These are phyloP conservation scores for Ormyrus labotus DNA, from an alignment of 2,888 invertebrate species.

Conservation along the genomic window DNA sequence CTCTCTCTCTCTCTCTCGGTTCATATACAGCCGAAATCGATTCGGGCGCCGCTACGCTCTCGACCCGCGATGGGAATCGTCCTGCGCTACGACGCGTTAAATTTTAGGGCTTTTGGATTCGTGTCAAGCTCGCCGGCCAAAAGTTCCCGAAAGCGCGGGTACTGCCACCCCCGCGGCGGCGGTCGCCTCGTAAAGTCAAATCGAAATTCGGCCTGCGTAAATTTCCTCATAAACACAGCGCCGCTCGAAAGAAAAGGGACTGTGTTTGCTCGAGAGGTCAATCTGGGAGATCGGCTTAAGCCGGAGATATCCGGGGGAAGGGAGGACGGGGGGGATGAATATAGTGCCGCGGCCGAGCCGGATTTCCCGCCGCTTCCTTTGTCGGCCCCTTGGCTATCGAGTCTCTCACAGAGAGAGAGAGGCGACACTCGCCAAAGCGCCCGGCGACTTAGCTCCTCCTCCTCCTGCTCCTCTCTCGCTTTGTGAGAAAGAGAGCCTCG, in stretches of 20 bases:
- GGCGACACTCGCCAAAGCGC: constrained; percentile 2
- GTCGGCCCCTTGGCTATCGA: constrained; percentile 2
- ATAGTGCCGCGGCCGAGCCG: background rate
- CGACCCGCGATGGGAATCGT: constrained; percentile 32
- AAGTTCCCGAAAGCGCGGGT: constrained; percentile 29
- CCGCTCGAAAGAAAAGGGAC: background rate
- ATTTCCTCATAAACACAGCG: background rate
- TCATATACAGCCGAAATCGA: constrained; percentile 25
- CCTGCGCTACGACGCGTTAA: constrained; percentile 58
- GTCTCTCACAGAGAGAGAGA: background rate
- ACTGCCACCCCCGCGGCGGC: background rate
- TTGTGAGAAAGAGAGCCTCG: background rate
- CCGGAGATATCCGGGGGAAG: constrained; percentile 16
- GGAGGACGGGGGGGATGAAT: constrained; percentile 7
- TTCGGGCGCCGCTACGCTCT: background rate
- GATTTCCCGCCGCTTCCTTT: background rate
- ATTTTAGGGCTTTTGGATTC: constrained; percentile 62
- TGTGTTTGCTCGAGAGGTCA: background rate
- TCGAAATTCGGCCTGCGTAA: constrained; percentile 17
- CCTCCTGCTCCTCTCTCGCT: background rate
- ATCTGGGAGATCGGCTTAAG: constrained; percentile 28
- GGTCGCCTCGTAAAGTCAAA: constrained; percentile 5
- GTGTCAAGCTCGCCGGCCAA: constrained; percentile 56
- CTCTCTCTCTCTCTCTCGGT: background rate
- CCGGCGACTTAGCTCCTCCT: constrained; percentile 17